Evolutionary conservation across 2,113 vertebrate species (phyloP), one percentile per base, ranked within the genome.

Genomic region (Glareola pratincola): DNA sequence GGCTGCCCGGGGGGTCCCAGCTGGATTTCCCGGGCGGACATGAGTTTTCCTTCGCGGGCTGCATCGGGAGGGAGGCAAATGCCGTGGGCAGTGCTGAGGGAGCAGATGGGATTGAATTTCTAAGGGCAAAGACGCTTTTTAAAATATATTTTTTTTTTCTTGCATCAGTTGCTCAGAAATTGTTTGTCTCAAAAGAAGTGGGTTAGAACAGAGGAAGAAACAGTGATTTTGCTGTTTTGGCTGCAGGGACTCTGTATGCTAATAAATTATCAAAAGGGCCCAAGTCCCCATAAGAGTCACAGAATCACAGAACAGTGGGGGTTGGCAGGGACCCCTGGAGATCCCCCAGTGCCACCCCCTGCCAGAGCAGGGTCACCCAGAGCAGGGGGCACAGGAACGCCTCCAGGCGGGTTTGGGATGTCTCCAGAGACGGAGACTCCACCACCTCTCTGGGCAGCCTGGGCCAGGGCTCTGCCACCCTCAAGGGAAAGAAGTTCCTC

Each of bases 1-100:
- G 0, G 45, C 72, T 50, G 72, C 68, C 32, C 0, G 0, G 26
- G 51, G 51, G 43, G 24, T 43, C 41, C 13, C 3, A 0, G n/a
- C 9, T 4, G 66, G 50, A 36, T 62, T 62, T 62, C 18, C 3
- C 2, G 4, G 45, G 45, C 39, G 45, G 60, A 92, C 32, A 30
- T 12, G 4, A 24, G 21, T 21, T 83, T 41, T 71, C 50, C 36
- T 43, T 53, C 1, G 0, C 12, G 1, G 21, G 54, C 36, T 63
- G 56, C 62, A 59, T 12, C 2, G 4, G 21, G 27, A 13, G 3
- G 67, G 22, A 51, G 45, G 29, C 0, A 0, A 56, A 30, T 62
- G 77, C 84, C 84, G 47, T 2, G 1, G 73, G 81, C 47, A 63
- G 18, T 8, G 54, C 77, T 63, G 60, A 63, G 22, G 85, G 60